Conservation (phyloP, 1,140 invertebrate genomes). For the Epicauta chinensis region DNA sequence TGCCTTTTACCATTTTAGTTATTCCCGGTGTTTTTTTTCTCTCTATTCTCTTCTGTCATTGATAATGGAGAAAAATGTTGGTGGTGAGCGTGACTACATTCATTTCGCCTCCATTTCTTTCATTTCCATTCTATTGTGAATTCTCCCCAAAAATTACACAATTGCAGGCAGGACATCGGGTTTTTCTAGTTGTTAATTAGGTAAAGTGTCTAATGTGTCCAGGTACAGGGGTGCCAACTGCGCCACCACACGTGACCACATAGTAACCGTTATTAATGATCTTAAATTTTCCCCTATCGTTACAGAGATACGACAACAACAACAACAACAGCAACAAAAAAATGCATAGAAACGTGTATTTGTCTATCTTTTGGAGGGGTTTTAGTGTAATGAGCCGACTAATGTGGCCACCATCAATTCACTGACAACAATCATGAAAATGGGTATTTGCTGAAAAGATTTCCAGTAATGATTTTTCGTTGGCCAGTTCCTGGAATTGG, state of each 20-base stretch:
- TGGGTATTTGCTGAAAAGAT: too few relatives aligned
- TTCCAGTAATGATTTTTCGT: too few relatives aligned
- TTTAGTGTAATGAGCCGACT: too few relatives aligned
- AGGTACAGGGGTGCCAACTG: conserved; percentile 17
- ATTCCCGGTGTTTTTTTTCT: too few relatives aligned
- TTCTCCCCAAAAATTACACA: conserved; percentile 1
- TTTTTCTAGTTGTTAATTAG: conserved; percentile 14
- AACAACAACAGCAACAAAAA: too few relatives aligned
- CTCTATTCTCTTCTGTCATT: background rate
- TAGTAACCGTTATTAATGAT: conserved; percentile 12
- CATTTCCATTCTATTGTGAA: background rate
- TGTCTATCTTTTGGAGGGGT: too few relatives aligned
- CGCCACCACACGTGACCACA: conserved; percentile 9
- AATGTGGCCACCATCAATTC: too few relatives aligned
- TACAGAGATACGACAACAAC: too few relatives aligned
- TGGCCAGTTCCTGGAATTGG: too few relatives aligned
- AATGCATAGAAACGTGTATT: too few relatives aligned
- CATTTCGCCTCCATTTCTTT: conserved; percentile 4
- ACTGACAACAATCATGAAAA: too few relatives aligned
- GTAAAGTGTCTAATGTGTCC: conserved; percentile 13
- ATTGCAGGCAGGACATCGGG: background rate
- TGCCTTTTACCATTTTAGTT: too few relatives aligned
- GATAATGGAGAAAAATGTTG: conserved; percentile 15
- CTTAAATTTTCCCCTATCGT: background rate
- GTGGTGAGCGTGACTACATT: conserved; percentile 10